A percentile compares a stretch with the other conserved stretches of the same genome.
phyloP scores from a whole-genome alignment of 2,113 vertebrate genomes.

The Piprites chloris region DNA sequence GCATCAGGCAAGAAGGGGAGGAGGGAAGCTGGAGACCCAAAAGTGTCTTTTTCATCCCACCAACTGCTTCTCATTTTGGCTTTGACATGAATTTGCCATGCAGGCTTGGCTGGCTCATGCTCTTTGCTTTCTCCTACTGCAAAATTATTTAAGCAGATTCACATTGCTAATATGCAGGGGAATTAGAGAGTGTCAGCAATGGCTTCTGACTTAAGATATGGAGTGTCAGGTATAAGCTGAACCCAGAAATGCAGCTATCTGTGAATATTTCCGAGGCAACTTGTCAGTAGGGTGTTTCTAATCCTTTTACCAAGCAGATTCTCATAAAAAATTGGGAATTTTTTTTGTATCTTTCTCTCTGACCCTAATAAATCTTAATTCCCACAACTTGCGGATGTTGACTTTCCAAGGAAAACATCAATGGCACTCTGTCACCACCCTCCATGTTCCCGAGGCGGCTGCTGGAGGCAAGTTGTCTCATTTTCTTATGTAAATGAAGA shows the following conservation, averaged over 20 bases:
- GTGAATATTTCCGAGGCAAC: neutral
- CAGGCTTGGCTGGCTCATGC: neutral
- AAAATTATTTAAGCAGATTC: slow-evolving; percentile 42
- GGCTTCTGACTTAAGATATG: slow-evolving; percentile 12
- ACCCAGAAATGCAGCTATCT: neutral
- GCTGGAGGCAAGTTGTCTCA: slow-evolving; percentile 43
- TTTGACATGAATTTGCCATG: neutral
- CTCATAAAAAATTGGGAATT: neutral
- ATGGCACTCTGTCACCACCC: neutral
- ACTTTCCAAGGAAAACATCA: slow-evolving; percentile 38
- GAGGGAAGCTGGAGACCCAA: neutral
- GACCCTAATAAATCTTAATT: slow-evolving; percentile 16
- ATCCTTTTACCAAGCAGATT: slow-evolving; percentile 26
- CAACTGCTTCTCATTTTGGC: neutral
- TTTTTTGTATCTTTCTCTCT: neutral
- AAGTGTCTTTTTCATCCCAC: neutral
- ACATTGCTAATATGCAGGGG: neutral
- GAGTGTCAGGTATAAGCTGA: slow-evolving; percentile 9
- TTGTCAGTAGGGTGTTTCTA: slow-evolving; percentile 34
- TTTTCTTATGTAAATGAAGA: slow-evolving; percentile 39
- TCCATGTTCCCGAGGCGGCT: neutral
- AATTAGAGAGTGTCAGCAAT: slow-evolving; percentile 21
- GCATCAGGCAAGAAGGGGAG: neutral
- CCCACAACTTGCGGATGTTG: neutral
- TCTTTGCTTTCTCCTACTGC: neutral